Conservation (phyloP, 2,888 invertebrate species). For the Serripes groenlandicus region DNA sequence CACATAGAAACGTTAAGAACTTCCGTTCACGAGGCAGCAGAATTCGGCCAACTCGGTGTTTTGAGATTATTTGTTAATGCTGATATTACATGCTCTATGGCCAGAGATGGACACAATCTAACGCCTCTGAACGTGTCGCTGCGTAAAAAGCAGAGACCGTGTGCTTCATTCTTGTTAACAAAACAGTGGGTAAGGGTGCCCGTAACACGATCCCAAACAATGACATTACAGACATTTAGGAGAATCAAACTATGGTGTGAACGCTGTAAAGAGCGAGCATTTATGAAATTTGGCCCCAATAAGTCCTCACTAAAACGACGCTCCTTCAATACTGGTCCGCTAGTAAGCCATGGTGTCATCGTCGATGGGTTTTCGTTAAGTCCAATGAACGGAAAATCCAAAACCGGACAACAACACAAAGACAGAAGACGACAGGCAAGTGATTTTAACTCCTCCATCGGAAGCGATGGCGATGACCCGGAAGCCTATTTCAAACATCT, state of each 20-base stretch:
- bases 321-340: conserved; percentile 73
- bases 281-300: conserved; percentile 78
- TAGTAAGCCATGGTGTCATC: conserved; percentile 81
- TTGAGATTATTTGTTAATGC: conserved; percentile 83
- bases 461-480: conserved; percentile 74
- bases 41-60: conserved; percentile 82
- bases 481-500: conserved; percentile 80
- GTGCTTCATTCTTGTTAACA: conserved; percentile 85
- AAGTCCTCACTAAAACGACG: conserved; percentile 80
- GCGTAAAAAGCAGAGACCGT: conserved; percentile 81
- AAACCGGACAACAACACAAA: conserved; percentile 51
- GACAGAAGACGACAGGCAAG: conserved; percentile 65
- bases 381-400: conserved; percentile 80
- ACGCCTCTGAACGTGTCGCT: conserved; percentile 84
- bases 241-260: conserved; percentile 84
- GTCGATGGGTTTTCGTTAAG: conserved; percentile 82
- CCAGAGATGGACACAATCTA: conserved; percentile 83
- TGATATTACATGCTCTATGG: conserved; percentile 83
- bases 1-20: conserved; percentile 82
- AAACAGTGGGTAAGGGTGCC: conserved; percentile 86
- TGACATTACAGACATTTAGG: conserved; percentile 82
- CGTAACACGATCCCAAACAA: conserved; percentile 76
- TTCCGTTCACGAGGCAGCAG: conserved; percentile 84
- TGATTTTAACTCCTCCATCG: conserved; percentile 47
- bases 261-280: conserved; percentile 80